Percentiles rank a stretch among this genome's conserved stretches.
phyloP scores from a whole-genome alignment of 2,113 vertebrate genomes.

The Lophochroa leadbeateri region DNA sequence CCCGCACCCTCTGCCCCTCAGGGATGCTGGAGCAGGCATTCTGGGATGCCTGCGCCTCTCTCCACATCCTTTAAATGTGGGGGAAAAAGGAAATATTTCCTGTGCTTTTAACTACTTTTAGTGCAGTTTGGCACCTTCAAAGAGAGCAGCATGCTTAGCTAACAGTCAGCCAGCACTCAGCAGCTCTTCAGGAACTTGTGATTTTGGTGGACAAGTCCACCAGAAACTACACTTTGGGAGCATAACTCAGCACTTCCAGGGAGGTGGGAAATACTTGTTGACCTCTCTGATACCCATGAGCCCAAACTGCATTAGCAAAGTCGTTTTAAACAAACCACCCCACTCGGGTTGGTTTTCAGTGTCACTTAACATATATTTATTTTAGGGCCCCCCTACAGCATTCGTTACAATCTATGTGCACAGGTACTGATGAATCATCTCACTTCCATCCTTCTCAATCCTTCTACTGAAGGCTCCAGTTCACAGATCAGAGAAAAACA shows the following conservation, averaged over 20 bases:
- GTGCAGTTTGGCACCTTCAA: slow-evolving; percentile 53
- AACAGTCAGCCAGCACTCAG: background rate
- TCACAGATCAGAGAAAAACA: background rate
- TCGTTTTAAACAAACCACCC: background rate
- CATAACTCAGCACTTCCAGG: background rate
- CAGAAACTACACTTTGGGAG: background rate
- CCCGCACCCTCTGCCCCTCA: background rate
- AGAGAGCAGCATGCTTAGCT: background rate
- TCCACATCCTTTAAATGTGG: background rate
- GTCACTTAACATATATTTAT: background rate
- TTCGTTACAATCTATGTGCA: background rate
- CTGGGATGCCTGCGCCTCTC: background rate
- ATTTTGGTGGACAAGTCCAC: background rate
- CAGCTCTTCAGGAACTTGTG: background rate
- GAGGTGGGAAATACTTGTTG: background rate
- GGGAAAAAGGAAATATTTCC: slow-evolving; percentile 60
- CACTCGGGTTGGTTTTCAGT: background rate
- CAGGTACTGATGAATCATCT: background rate
- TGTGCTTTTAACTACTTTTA: slow-evolving; percentile 55
- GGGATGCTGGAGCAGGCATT: fast-evolving
- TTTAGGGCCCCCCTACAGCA: background rate
- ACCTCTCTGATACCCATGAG: background rate
- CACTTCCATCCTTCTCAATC: background rate
- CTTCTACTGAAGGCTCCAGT: background rate
- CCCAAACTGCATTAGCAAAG: background rate